Percentiles rank a stretch among this genome's conserved stretches.
phyloP scores from a whole-genome alignment of 2,797 vertebrate genomes.

The Cyprinodon diabolis region DNA sequence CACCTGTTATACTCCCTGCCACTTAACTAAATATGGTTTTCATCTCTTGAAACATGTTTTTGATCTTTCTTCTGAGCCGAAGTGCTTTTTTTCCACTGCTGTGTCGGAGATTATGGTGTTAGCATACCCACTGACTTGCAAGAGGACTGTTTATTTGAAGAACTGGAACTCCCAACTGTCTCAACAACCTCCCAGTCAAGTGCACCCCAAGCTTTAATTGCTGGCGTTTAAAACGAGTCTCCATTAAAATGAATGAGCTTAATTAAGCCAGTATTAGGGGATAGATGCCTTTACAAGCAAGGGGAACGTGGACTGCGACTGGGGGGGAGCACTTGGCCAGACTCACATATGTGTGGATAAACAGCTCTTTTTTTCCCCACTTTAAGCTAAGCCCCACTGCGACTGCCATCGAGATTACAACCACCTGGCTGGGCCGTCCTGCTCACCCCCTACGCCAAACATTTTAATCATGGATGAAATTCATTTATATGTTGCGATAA shows the following conservation, averaged over 20 bases:
- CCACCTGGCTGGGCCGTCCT: conserved; percentile 75
- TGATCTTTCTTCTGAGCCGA: conserved; percentile 45
- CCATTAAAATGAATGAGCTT: conserved; percentile 83
- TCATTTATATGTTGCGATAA: conserved; percentile 85
- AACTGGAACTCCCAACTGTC: conserved; percentile 55
- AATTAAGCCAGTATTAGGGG: conserved; percentile 79
- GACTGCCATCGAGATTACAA: conserved; percentile 77
- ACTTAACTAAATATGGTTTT: conserved; percentile 69
- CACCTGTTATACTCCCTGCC: conserved; percentile 55
- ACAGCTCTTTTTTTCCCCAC: conserved; percentile 63
- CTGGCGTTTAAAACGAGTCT: conserved; percentile 75
- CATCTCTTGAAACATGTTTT: conserved; percentile 58
- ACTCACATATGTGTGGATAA: conserved; percentile 78
- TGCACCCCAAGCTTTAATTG: conserved; percentile 73
- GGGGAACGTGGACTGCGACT: conserved; percentile 37
- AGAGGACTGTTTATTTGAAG: conserved; percentile 73
- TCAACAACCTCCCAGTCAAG: conserved; percentile 69
- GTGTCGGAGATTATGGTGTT: conserved; percentile 34
- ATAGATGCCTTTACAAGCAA: conserved; percentile 70
- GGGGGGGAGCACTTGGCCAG: conserved; percentile 71
- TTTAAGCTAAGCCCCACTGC: conserved; percentile 63
- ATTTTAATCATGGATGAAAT: conserved; percentile 83
- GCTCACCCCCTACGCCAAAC: conserved; percentile 62
- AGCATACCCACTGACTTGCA: conserved; percentile 23
- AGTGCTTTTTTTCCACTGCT: conserved; percentile 29